Conservation (phyloP, 2,888 invertebrate species). For the Dorcus hopei region DNA sequence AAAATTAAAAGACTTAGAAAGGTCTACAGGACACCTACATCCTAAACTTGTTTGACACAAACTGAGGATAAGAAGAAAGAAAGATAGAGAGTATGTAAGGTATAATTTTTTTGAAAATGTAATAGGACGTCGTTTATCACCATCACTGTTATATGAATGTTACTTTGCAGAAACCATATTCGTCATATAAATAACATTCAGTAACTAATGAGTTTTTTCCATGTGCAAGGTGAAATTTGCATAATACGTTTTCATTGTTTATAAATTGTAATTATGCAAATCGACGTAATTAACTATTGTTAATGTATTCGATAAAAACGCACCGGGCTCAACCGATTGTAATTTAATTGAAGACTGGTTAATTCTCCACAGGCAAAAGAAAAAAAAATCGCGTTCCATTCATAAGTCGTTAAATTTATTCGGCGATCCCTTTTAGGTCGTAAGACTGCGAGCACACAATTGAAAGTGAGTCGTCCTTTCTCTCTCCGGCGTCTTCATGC, state of each 20-base stretch:
- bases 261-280: neutral
- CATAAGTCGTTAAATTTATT: neutral
- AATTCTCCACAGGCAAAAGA: neutral
- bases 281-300: neutral
- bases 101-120: too few species aligned
- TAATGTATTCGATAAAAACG: neutral
- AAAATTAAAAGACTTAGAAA: too few species aligned
- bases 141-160: too few species aligned
- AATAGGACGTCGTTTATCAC: too few species aligned
- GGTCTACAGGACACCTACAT: too few species aligned
- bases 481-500: constrained; percentile 3
- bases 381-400: neutral
- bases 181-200: too few species aligned
- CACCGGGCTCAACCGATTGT: neutral
- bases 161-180: too few species aligned
- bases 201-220: too few species aligned
- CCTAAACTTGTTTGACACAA: too few species aligned
- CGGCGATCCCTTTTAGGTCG: neutral
- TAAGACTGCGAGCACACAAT: neutral
- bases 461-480: constrained; percentile 1
- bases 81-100: too few species aligned
- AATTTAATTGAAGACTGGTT: constrained; percentile 2
- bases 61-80: too few species aligned
- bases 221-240: neutral
- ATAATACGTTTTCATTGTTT: neutral